phyloP scores from a whole-genome alignment of 2,113 vertebrate genomes.

The Megaceryle maxima region DNA sequence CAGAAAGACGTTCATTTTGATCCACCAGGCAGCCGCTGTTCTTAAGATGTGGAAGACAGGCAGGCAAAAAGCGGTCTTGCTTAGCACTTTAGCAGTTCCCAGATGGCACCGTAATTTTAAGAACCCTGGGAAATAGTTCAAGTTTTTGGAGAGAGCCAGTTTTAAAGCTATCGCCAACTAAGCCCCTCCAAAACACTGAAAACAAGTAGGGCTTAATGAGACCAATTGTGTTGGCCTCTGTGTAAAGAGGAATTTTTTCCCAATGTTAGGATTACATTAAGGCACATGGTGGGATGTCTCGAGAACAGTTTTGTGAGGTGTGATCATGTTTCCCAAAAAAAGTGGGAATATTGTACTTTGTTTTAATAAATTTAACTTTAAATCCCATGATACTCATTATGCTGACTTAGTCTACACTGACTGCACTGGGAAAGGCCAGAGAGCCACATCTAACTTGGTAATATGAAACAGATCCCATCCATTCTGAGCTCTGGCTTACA shows the following conservation, averaged over 20 bases:
- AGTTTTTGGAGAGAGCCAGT: background rate
- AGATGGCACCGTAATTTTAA: conserved; percentile 16
- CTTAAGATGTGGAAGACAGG: conserved; percentile 27
- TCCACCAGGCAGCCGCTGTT: background rate
- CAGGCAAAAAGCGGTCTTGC: background rate
- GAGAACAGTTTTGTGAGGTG: conserved; percentile 60
- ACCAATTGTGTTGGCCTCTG: background rate
- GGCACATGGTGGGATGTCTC: conserved; percentile 53
- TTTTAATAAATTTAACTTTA: conserved; percentile 54
- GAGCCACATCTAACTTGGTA: conserved; percentile 38
- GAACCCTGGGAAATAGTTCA: conserved; percentile 14
- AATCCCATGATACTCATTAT: conserved; percentile 35
- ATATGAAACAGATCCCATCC: conserved; percentile 47
- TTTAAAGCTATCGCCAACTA: background rate
- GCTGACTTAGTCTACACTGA: conserved; percentile 19
- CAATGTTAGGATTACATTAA: conserved; percentile 36
- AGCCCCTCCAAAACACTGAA: background rate
- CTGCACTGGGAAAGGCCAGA: conserved; percentile 55
- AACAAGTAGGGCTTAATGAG: background rate
- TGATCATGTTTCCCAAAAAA: conserved; percentile 13
- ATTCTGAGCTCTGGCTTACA: conserved; percentile 18
- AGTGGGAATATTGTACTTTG: conserved; percentile 10
- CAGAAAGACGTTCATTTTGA: background rate
- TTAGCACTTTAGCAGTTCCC: conserved; percentile 15
- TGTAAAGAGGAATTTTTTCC: conserved; percentile 33